phyloP scores from a whole-genome alignment of 2,113 vertebrate species.

The Colaptes auratus region DNA sequence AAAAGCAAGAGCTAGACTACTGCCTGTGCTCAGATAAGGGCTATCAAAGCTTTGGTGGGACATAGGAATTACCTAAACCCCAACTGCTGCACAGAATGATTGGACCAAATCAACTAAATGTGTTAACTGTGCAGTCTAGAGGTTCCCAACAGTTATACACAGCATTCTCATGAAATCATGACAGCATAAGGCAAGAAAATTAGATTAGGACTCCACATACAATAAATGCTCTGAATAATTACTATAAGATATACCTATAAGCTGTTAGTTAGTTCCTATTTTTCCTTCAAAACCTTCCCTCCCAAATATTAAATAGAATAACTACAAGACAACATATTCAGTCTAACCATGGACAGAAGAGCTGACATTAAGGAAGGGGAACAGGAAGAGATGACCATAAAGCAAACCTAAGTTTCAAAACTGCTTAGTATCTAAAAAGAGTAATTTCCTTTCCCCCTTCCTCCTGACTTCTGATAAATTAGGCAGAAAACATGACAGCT shows the following conservation, averaged over 20 bases:
- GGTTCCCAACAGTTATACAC: not conserved
- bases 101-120: not conserved
- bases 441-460: not conserved
- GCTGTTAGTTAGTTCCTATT: not conserved
- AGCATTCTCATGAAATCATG: not conserved
- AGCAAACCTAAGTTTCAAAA: not conserved
- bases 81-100: not conserved
- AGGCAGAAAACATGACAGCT: not conserved
- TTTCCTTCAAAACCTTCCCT: not conserved
- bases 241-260: not conserved
- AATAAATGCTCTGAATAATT: not conserved
- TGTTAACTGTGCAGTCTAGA: not conserved
- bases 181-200: not conserved
- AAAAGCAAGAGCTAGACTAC: not conserved
- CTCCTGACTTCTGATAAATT: not conserved
- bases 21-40: not conserved
- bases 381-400: not conserved
- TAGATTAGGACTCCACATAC: not conserved
- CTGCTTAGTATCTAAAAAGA: not conserved
- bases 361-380: not conserved
- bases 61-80: not conserved
- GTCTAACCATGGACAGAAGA: not conserved
- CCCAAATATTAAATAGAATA: not conserved
- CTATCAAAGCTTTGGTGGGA: accelerated
- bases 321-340: not conserved